Base-by-base conservation (phyloP, 1,140 invertebrate genomes). In the Drosophila seguyi region DNA sequence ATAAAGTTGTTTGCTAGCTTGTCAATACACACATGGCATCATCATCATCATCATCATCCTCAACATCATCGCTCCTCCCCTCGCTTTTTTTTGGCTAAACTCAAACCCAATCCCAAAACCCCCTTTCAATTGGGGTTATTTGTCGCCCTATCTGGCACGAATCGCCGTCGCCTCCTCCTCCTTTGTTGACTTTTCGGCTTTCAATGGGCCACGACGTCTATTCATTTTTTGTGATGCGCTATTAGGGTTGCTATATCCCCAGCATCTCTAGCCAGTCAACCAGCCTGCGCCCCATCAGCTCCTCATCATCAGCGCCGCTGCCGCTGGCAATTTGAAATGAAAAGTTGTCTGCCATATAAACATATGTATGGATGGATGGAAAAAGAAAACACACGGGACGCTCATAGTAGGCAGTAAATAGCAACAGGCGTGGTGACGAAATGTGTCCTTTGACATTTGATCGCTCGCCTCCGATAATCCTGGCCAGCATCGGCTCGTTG, bases 381-480 rank as follows among this genome's bases (percentile, higher is more conserved):
- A 73, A 74, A 72, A 59, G 58, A 65, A 88, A 60, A 77, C 45
- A 53, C 52, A 77, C 25, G 25, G 72, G 67, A 68, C 71, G 61
- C 22, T 58, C 55, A 52, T 68, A 53, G 66, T 85, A 72, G 86
- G 86, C 81, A 79, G 85, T 88, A 81, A 85, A 88, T 75, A 90
- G 85, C 85, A 88, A 84, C 83, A 68, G 59, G 76, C 72, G n/a
- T 50, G 61, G 47, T 83, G 84, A 84, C 77, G 85, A 91, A 91
- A 91, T 91, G 88, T 91, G 88, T 91, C 84, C 88, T 91, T 91
- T 91, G 88, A 91, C 88, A 91, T 91, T 91, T 91, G 88, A 91
- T 91, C 87, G 69, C 76, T 53, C 29, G 75, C 50, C 81, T 65
- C 53, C 69, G 85, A 90, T 90, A 90, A 85, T 90, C 77, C 78